Evolutionary conservation across 2,888 invertebrate species (phyloP).

Genomic region (Heliconius aoede): DNA sequence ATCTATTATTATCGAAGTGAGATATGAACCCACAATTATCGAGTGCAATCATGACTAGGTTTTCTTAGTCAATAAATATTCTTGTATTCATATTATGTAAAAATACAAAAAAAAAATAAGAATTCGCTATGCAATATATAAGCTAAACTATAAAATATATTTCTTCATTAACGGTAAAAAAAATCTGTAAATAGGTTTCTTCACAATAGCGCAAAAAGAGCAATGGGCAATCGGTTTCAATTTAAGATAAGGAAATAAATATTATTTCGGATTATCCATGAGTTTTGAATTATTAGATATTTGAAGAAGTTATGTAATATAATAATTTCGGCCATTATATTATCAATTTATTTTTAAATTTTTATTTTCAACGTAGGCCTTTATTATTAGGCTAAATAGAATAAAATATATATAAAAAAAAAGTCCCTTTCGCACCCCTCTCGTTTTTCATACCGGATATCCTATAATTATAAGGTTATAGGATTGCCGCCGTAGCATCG

Average conservation of each 20-base stretch:
- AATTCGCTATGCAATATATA: slow-evolving; percentile 15
- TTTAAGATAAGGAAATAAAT: not conserved
- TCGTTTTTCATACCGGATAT: too few relatives aligned
- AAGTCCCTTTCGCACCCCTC: too few relatives aligned
- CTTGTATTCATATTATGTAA: not conserved
- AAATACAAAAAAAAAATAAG: not conserved
- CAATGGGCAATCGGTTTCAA: slow-evolving; percentile 6
- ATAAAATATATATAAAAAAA: too few relatives aligned
- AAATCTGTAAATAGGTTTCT: not conserved
- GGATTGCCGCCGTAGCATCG: too few relatives aligned
- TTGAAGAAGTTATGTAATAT: not conserved
- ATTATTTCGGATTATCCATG: not conserved
- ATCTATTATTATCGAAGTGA: not conserved
- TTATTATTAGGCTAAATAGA: too few relatives aligned
- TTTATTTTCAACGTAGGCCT: too few relatives aligned
- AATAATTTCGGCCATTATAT: not conserved
- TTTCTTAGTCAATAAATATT: not conserved
- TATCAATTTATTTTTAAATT: not conserved
- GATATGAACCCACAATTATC: not conserved
- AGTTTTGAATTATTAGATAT: not conserved
- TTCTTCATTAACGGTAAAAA: not conserved
- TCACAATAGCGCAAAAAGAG: slow-evolving; percentile 2
- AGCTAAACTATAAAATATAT: not conserved
- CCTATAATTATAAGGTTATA: too few relatives aligned
- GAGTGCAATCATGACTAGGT: not conserved